phyloP scores from a whole-genome alignment of 2,113 vertebrate genomes.

The Clinocottus analis region DNA sequence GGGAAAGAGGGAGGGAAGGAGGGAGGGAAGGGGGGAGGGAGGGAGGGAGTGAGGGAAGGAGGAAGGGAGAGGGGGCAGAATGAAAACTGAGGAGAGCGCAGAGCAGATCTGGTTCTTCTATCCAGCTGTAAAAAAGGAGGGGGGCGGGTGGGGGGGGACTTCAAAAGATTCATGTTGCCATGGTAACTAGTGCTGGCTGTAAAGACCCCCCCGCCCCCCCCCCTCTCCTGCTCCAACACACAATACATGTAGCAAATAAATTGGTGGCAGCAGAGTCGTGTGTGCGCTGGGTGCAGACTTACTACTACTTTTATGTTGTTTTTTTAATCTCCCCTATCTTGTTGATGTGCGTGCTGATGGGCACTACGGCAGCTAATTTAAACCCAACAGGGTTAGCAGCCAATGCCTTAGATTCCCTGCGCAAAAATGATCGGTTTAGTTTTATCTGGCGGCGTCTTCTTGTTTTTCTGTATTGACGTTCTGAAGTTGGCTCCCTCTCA shows the following conservation, averaged over 20 bases:
- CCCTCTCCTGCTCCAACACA: conserved; percentile 33
- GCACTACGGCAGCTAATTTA: conserved; percentile 60
- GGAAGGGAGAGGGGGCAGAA: no score
- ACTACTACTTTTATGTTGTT: conserved; percentile 13
- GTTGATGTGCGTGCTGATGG: conserved; percentile 65
- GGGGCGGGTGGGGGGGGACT: conserved; percentile 58
- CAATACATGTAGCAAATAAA: conserved; percentile 59
- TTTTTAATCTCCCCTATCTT: conserved; percentile 12
- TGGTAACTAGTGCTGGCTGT: conserved; percentile 81
- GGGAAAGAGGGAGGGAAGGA: conserved; percentile 59
- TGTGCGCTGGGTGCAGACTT: conserved; percentile 38
- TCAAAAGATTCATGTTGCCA: conserved; percentile 81
- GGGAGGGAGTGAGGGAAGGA: conserved; percentile 41
- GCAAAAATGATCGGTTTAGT: conserved; percentile 48
- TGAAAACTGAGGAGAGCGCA: conserved; percentile 29
- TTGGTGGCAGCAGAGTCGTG: conserved; percentile 43
- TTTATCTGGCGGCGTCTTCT: conserved; percentile 40
- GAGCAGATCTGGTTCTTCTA: conserved; percentile 75
- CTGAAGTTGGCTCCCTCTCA: conserved; percentile 40
- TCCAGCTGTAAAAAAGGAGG: conserved; percentile 71
- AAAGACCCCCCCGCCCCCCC: conserved; percentile 58
- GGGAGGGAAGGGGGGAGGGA: conserved; percentile 46
- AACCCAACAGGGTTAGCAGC: conserved; percentile 55
- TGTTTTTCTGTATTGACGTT: conserved; percentile 42
- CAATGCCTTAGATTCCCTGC: conserved; percentile 41